phyloP scores from a whole-genome alignment of 1,140 invertebrate genomes.

The Anastatus disparis region DNA sequence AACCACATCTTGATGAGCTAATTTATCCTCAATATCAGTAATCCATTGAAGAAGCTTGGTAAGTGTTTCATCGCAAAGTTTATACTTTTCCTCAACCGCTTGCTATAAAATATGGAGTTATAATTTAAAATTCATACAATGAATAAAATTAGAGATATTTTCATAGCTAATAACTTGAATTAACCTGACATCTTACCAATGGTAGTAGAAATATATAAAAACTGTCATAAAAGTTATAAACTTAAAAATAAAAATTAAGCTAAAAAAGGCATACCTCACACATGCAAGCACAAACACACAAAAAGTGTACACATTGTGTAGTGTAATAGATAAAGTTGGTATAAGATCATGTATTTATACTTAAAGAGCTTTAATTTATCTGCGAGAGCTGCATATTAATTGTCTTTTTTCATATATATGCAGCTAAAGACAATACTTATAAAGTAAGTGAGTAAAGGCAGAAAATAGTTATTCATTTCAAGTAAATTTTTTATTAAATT shows the following conservation, averaged over 20 bases:
- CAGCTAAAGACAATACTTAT: conserved; percentile 52
- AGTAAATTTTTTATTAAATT: too few species aligned
- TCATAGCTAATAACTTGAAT: not conserved
- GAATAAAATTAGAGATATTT: not conserved
- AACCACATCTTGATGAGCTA: conserved; percentile 88
- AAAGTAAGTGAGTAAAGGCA: conserved; percentile 30
- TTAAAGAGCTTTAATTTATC: conserved; percentile 58
- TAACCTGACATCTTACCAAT: conserved; percentile 59
- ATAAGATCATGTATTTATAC: not conserved
- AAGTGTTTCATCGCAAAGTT: conserved; percentile 85
- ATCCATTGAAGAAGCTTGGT: conserved; percentile 90
- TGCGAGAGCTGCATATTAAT: conserved; percentile 57
- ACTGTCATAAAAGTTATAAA: conserved; percentile 5
- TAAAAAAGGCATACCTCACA: conserved; percentile 61
- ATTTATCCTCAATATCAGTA: conserved; percentile 83
- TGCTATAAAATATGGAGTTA: conserved; percentile 72
- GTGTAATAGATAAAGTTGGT: not conserved
- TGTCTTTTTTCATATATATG: conserved; percentile 54
- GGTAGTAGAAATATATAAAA: conserved; percentile 39
- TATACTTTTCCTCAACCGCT: conserved; percentile 94
- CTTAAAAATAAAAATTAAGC: conserved; percentile 50
- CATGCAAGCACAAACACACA: conserved; percentile 64
- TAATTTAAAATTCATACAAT: not conserved
- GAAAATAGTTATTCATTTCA: too few species aligned
- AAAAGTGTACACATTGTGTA: not conserved